Base-by-base conservation (phyloP, 2,888 invertebrate species). In the Pterobdella sp. region DNA sequence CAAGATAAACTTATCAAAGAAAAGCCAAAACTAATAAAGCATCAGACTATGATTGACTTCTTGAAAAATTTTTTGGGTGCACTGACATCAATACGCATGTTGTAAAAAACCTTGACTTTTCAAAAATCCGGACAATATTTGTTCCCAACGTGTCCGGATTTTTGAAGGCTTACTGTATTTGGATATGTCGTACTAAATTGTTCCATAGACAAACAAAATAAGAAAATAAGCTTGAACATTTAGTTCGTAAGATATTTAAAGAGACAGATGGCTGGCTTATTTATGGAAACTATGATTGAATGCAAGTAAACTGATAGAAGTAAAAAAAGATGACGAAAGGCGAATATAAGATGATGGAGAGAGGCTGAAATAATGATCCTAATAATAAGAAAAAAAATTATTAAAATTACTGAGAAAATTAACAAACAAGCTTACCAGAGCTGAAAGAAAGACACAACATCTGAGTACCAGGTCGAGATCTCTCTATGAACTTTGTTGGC, bases 361-460 rank as follows among this genome's bases (percentile, higher is more conserved):
- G 29, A 10, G 35, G 22, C 42, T 14, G 42, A 42, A n/a, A 4
- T 4, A n/a, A 56, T 22, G 60, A 56, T 14, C 14, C 4, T 14
- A n/a, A 14, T 4, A n/a, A 56, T 56, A 26, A 56, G 4, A 3
- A 22, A 18, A n/a, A 26, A 22, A 14, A 42, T 42, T 7, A 42
- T 42, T 14, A 42, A 14, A 22, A 69, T 31, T 7, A 70, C 1
- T 29, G 2, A 1, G 34, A 2, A 32, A n/a, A 1, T 1, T 29
- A 34, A 7, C 22, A 10, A 1, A 74, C 26, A 18, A 1, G 66
- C 73, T 72, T 64, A 79, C 79, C 92, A 0, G 91, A 89, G 80
- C 92, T 92, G 82, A 92, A 93, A 0, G 91, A 90, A 0, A 91
- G 91, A 84, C 94, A 95, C 79, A 95, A 90, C 91, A 97, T 94